phyloP scores from a whole-genome alignment of 2,888 invertebrate genomes.

The Drosophila anomelani region DNA sequence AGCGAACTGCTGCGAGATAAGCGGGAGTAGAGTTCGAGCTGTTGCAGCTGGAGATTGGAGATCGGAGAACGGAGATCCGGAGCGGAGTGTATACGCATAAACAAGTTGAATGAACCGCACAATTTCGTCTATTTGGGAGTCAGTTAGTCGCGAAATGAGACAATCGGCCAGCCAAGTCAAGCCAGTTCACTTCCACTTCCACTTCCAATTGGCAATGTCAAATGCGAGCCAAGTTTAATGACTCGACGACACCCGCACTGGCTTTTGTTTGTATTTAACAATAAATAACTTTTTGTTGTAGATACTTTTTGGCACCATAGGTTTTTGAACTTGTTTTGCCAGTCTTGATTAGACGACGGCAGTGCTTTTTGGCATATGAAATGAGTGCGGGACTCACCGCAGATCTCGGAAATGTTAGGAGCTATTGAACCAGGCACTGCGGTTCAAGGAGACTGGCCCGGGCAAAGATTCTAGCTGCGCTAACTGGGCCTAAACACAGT shows the following conservation, averaged over 20 bases:
- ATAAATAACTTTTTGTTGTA: constrained; percentile 43
- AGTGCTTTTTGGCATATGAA: constrained; percentile 51
- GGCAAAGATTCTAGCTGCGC: constrained; percentile 26
- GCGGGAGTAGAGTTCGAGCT: constrained; percentile 20
- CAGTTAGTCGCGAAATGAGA: constrained; percentile 8
- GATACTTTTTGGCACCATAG: constrained; percentile 48
- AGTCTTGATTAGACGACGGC: constrained; percentile 59
- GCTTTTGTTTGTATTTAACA: constrained; percentile 45
- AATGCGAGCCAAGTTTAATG: constrained; percentile 75
- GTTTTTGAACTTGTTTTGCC: constrained; percentile 68
- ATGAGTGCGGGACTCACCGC: constrained; percentile 39
- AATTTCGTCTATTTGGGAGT: constrained; percentile 16
- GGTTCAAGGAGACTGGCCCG: constrained; percentile 49
- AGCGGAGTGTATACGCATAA: constrained; percentile 31
- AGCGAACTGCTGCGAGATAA: constrained; percentile 56
- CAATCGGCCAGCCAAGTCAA: constrained; percentile 6
- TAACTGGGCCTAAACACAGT: constrained; percentile 43
- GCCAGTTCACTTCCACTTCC: constrained; percentile 47
- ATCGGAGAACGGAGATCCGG: constrained; percentile 26
- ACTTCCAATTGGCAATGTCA: constrained; percentile 67
- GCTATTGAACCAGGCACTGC: constrained; percentile 41
- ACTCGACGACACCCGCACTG: constrained; percentile 70
- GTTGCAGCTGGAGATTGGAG: constrained; percentile 26
- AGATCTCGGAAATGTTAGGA: constrained; percentile 47
- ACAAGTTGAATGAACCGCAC: constrained; percentile 68